A percentile compares a stretch with the other conserved stretches of the same genome.
Conservation (phyloP, 2,888 invertebrate genomes). For the Diadromus collaris region DNA sequence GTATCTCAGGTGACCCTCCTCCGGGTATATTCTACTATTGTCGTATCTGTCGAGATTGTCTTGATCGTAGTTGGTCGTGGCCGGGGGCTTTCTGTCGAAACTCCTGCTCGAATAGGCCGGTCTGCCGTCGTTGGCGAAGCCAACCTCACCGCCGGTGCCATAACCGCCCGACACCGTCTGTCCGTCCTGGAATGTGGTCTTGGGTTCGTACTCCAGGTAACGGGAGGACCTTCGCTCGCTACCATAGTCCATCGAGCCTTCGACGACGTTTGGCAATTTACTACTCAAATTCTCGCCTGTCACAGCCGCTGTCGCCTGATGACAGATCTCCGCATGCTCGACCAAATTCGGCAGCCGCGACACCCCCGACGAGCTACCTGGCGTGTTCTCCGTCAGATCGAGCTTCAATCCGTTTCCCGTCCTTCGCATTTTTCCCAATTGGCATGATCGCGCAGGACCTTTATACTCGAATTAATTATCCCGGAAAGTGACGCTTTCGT, state of each 20-base stretch:
- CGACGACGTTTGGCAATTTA: slow-evolving; percentile 79
- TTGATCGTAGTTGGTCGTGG: slow-evolving; percentile 65
- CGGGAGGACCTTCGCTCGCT: slow-evolving; percentile 79
- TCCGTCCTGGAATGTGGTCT: slow-evolving; percentile 67
- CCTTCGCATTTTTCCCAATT: slow-evolving; percentile 78
- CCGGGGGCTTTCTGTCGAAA: slow-evolving; percentile 72
- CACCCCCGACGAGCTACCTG: slow-evolving; percentile 75
- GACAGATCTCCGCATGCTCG: slow-evolving; percentile 77
- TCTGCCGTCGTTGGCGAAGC: slow-evolving; percentile 51
- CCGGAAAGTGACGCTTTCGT: slow-evolving; percentile 18
- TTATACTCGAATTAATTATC: slow-evolving; percentile 15
- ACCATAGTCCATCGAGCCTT: slow-evolving; percentile 80
- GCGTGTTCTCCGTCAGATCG: slow-evolving; percentile 79
- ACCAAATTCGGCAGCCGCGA: slow-evolving; percentile 77
- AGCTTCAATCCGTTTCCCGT: slow-evolving; percentile 78
- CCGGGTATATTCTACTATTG: slow-evolving; percentile 74
- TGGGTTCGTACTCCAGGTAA: slow-evolving; percentile 76
- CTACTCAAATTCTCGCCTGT: slow-evolving; percentile 78
- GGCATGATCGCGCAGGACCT: slow-evolving; percentile 73
- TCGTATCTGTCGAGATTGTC: slow-evolving; percentile 76
- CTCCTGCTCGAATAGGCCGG: slow-evolving; percentile 58
- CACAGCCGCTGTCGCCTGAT: slow-evolving; percentile 59
- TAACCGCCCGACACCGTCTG: slow-evolving; percentile 58
- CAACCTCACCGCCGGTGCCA: slow-evolving; percentile 49
- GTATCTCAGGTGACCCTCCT: slow-evolving; percentile 73